A percentile compares a stretch with the other conserved stretches of the same genome.
Conservation (phyloP, 37 sponge, comb jelly and placozoan species). For the Lycopodina hypogea region DNA sequence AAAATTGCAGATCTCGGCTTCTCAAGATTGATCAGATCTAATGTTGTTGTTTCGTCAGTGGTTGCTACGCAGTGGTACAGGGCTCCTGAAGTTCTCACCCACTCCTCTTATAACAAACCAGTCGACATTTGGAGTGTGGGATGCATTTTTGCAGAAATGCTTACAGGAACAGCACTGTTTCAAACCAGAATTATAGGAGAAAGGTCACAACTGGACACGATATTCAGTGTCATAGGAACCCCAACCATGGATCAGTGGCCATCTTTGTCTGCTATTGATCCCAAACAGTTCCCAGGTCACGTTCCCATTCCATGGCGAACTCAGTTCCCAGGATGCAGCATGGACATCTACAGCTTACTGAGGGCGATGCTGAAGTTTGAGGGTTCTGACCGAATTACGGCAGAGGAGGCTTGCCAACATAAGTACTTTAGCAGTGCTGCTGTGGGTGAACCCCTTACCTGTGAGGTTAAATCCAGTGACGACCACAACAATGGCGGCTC, state of each 20-base stretch:
- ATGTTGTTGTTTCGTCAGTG: slow-evolving; percentile 62
- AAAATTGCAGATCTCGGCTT: slow-evolving; percentile 80
- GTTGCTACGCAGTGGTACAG: slow-evolving; percentile 85
- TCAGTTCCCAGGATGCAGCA: slow-evolving; percentile 12
- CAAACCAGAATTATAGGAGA: slow-evolving; percentile 45
- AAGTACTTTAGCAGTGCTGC: slow-evolving; percentile 26
- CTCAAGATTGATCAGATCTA: slow-evolving; percentile 47
- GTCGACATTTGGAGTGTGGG: slow-evolving; percentile 87
- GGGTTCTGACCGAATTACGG: slow-evolving; percentile 43
- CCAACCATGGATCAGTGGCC: slow-evolving; percentile 66
- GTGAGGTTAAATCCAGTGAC: slow-evolving; percentile 8
- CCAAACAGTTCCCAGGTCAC: slow-evolving; percentile 26
- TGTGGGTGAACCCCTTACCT: not conserved
- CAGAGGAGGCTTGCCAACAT: slow-evolving; percentile 51
- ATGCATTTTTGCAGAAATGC: slow-evolving; percentile 75
- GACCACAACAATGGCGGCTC: slow-evolving; percentile 20
- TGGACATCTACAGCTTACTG: slow-evolving; percentile 32
- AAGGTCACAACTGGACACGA: slow-evolving; percentile 51
- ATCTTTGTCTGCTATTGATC: slow-evolving; percentile 7
- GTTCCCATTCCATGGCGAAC: slow-evolving; percentile 22
- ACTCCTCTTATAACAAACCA: slow-evolving; percentile 56
- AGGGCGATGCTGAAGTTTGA: slow-evolving; percentile 53
- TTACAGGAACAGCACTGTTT: slow-evolving; percentile 51
- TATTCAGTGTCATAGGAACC: slow-evolving; percentile 71
- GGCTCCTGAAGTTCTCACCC: slow-evolving; percentile 72